Base-by-base conservation (phyloP, 2,888 invertebrate genomes). In the Globia sparganii region DNA sequence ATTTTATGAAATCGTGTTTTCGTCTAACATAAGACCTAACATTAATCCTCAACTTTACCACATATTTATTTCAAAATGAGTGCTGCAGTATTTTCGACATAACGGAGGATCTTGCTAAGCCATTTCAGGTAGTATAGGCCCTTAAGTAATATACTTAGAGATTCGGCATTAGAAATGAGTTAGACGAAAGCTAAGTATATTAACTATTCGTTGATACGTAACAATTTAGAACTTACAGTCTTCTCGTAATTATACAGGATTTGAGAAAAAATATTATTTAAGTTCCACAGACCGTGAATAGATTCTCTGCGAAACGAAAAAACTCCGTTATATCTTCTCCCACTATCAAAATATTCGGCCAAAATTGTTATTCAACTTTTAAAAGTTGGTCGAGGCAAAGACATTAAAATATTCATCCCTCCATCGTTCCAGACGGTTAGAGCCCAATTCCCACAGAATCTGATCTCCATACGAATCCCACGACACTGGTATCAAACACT, bases 371-470 rank as follows among this genome's bases (percentile, higher is more conserved):
- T 53, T 34, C 9, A 31, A 21, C 11, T 25, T 58, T 43, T 49
- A 53, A 21, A 69, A 59, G 18, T 40, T 31, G 0, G 1, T 2
- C 31, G 1, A 69, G 0, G 56, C 49, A 37, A 69, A 70, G 13
- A 59, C n/a, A 53, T 66, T 69, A 46, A 61, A 70, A 76, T 66
- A 67, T 73, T 81, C 71, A 73, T 73, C 80, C 73, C 70, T 72
- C n/a, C 31, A 37, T 64, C 15, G 11, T 46, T 81, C 59, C 15
- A 81, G 72, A 70, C 59, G 40, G 61, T 73, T 78, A 56, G 53
- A 64, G 64, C 21, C 13, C 25, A 75, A 88, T 95, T 96, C 96
- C 94, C 96, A 96, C 94, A 95, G 96, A 93, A 94, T 93, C 92
- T 78, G 83, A 91, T 93, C 91, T 83, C 89, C 53, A 67, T 76